Evolutionary conservation across 2,888 invertebrate species (phyloP).

Genomic region (Aquatica leii): DNA sequence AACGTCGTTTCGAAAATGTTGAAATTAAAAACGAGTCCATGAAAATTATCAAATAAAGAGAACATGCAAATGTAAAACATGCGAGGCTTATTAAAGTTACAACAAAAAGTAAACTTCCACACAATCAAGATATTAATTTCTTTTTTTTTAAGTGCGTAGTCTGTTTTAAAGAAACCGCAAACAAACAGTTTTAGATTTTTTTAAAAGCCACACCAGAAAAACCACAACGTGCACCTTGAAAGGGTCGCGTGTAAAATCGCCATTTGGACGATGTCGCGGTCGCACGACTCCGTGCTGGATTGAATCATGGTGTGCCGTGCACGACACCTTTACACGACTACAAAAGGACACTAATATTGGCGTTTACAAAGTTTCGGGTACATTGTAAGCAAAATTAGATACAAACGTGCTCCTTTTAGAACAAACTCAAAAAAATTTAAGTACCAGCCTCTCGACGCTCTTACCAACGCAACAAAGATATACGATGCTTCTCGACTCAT

Average conservation of each 20-base stretch:
- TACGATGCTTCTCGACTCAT: too few species aligned
- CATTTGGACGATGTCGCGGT: conserved; percentile 36
- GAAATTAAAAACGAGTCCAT: conserved; percentile 18
- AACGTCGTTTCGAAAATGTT: conserved; percentile 20
- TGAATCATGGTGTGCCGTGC: conserved; percentile 37
- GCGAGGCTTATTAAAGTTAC: conserved; percentile 23
- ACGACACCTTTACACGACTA: conserved; percentile 28
- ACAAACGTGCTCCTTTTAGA: not conserved
- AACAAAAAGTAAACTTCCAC: conserved; percentile 19
- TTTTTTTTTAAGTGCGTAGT: conserved; percentile 3
- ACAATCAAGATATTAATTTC: conserved; percentile 20
- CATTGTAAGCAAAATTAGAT: conserved; percentile 12
- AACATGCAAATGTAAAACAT: conserved; percentile 26
- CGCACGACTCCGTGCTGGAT: conserved; percentile 32
- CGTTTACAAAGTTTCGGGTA: conserved; percentile 19
- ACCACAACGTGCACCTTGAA: conserved; percentile 25
- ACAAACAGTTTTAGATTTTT: conserved; percentile 9
- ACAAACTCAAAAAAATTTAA: too few species aligned
- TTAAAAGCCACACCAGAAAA: conserved; percentile 20
- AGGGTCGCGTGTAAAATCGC: conserved; percentile 35
- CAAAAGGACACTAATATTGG: conserved; percentile 9
- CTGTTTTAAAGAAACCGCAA: not conserved
- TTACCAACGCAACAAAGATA: too few species aligned
- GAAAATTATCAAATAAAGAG: conserved; percentile 23
- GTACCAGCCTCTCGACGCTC: too few species aligned